These are phyloP conservation scores for Macrobrachium rosenbergii DNA, from an alignment of 1,140 invertebrate species.

Conservation along the genomic window DNA sequence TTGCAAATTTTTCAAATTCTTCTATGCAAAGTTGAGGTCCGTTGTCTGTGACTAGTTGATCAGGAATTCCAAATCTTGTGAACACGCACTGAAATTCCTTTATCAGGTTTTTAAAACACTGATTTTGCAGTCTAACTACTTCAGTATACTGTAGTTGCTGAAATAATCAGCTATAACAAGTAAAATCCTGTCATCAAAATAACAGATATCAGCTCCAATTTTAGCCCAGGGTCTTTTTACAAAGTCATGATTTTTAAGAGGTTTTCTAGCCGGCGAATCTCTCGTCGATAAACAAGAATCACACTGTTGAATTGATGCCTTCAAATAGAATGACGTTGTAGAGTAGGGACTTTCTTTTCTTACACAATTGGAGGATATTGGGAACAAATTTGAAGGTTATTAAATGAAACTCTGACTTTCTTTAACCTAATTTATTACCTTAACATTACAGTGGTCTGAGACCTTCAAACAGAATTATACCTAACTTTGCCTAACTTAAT, in stretches of 20 bases:
- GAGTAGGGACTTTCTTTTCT: too few species aligned
- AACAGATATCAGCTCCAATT: constrained; percentile 32
- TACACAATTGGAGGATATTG: too few species aligned
- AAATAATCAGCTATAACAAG: constrained; percentile 66
- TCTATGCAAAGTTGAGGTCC: constrained; percentile 66
- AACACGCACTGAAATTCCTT: constrained; percentile 59
- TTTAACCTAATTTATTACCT: too few species aligned
- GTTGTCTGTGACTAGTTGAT: constrained; percentile 64
- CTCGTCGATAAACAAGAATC: constrained; percentile 13
- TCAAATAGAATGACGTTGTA: background rate
- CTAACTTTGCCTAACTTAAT: too few species aligned
- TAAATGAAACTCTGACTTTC: too few species aligned
- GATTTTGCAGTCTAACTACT: constrained; percentile 40
- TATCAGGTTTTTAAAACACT: constrained; percentile 48
- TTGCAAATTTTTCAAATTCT: too few species aligned
- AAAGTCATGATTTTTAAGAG: constrained; percentile 13
- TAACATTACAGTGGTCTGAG: too few species aligned
- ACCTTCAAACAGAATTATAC: too few species aligned
- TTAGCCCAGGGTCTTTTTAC: constrained; percentile 9
- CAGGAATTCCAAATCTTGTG: constrained; percentile 65
- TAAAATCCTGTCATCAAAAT: constrained; percentile 10
- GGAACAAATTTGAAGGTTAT: too few species aligned
- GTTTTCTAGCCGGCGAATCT: too few species aligned
- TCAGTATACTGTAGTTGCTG: constrained; percentile 66
- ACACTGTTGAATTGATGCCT: constrained; percentile 24